Evolutionary conservation across 2,113 vertebrate genomes (phyloP), one percentile per base, ranked within the genome.

Genomic region (Geococcyx californianus): DNA sequence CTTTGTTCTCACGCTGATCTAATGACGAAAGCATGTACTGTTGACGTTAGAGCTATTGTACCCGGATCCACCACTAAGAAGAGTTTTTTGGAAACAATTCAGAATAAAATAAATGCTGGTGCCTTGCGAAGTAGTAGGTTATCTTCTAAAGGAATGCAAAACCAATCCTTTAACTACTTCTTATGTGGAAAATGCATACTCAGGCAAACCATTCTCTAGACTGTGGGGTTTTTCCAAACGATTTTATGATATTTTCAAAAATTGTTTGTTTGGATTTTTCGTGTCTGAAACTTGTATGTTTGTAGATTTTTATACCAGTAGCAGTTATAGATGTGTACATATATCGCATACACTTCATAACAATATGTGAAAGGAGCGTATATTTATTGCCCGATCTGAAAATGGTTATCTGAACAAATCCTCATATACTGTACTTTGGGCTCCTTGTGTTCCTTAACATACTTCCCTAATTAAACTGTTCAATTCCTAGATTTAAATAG

Each of bases 391-490:
- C 6, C 3, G 45, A 29, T 85, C 58, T 85, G 45, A 94, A 94
- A 91, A 83, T 66, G 4, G 16, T 84, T 84, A 44, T 90, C 51
- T 52, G 69, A 64, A 75, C 0, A 6, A 64, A 87, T 87, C 52
- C 21, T 52, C 11, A 7, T 51, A 14, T 13, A 29, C 74, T 59
- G 40, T 77, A 26, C 51, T 83, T 76, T 13, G 28, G 58, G 40
- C 40, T 82, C 20, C 26, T 87, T 24, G 2, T 77, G 42, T 79
- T 92, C 72, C 75, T 86, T 70, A 68, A 51, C 59, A 74, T 77
- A 77, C 20, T 93, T 95, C 67, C 70, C 59, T 88, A 88, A 91
- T 88, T 67, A 88, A 88, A n/a, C 36, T 80, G 58, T 76, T 94
- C 4, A 25, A 85, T 95, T 85, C 59, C 84, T 90, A 63, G 59